Base-by-base conservation (phyloP, 1,140 invertebrate genomes). In the Idris sp. region DNA sequence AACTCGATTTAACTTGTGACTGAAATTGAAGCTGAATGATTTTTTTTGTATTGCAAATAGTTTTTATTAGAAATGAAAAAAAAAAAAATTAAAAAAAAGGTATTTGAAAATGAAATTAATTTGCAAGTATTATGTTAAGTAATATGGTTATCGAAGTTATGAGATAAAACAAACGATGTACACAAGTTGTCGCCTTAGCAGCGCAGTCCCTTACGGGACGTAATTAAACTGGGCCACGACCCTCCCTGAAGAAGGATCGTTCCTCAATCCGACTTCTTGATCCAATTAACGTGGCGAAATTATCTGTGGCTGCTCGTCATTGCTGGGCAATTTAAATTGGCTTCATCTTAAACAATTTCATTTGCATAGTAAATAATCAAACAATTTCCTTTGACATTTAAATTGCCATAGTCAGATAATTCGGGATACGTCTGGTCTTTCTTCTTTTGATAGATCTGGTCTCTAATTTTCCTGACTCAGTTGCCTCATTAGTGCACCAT, bases 321-420 rank as follows among this genome's bases (percentile, higher is more conserved):
- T 73, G 74, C 67, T 26, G 53, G 41, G 18, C 78, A 53, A 61
- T 58, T 76, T 53, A 62, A 79, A 69, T 77, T 61, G 13, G 73
- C 67, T 76, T 78, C 78, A 53, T 78, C 83, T 84, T 84, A 84
- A 86, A 85, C 81, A 86, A 86, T 86, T 85, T 79, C 84, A 86
- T 86, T 86, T 84, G 83, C 84, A 86, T 86, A 74, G 80, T 84
- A 86, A 86, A 86, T 86, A 86, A 85, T 85, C 81, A 86, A 84
- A 86, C 83, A 84, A 85, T 84, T 83, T 74, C 76, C 85, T 85
- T 86, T 86, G 84, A 86, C 79, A 86, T 85, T 85, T 81, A 86
- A 86, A 85, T 86, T 79, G 74, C 59, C 36, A 67, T 72, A 54
- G 59, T 62, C 69, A 69, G 74, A 81, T 69, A 46, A 72, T 46